Evolutionary conservation across 2,113 vertebrate species (phyloP), one percentile per base, ranked within the genome.

Genomic region (Periophthalmus modestus): DNA sequence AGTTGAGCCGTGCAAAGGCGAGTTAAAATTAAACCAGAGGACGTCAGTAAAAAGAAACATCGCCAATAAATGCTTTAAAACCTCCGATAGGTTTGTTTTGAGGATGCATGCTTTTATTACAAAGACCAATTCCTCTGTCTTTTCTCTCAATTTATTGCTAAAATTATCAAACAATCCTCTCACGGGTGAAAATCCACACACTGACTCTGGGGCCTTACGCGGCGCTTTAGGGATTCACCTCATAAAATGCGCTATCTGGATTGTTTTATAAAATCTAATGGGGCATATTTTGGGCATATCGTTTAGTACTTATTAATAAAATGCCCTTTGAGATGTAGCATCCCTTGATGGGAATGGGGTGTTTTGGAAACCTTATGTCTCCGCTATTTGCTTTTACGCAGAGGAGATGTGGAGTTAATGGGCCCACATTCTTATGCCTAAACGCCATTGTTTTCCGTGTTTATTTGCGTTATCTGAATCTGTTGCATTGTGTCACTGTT

Each of bases 391-490:
- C 78, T 72, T 83, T 77, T 65, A 43, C 19, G 46, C 66, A 48
- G n/a, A 68, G 75, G 57, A 33, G 3, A 5, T 58, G 58, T 36
- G 68, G 28, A 72, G 59, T 81, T 74, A 68, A 79, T 66, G 43
- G 74, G 54, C 39, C 65, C 59, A 69, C 85, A 88, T 90, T 92
- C 88, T 85, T 85, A 66, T 75, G 72, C 55, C 50, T 67, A 79
- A 84, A 75, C 82, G 68, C 80, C 66, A 83, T 89, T 90, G 90
- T 92, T 90, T 90, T 88, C 80, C 58, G 36, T 70, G 0, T 71
- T 85, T 90, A 90, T 89, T 87, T 79, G 9, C 66, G 59, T 87
- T 89, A 90, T 92, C 89, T 86, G 87, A 85, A 91, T 89, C 89
- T 77, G 78, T 57, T 70, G 55, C 78, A 84, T 87, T 88, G 89